A percentile compares a stretch with the other conserved stretches of the same genome.
These are phyloP conservation scores for Drosophila neotestacea DNA, from an alignment of 2,888 invertebrate genomes.

Conservation along the genomic window DNA sequence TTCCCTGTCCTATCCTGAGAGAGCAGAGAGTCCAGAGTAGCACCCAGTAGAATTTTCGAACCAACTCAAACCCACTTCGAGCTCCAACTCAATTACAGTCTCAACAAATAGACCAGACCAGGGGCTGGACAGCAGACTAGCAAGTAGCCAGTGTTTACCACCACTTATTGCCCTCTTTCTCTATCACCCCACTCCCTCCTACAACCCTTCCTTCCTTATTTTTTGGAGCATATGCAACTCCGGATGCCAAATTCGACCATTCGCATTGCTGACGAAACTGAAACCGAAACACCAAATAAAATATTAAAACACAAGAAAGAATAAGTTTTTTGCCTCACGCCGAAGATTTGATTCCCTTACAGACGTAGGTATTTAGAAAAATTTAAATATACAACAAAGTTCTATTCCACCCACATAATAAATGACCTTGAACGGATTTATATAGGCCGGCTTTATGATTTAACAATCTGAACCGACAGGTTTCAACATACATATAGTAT, in stretches of 20 bases:
- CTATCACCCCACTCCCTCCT: background rate
- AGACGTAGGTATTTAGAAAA: background rate
- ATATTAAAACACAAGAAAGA: conserved; percentile 6
- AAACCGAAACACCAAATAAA: conserved; percentile 36
- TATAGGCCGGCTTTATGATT: background rate
- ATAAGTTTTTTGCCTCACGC: background rate
- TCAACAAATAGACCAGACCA: conserved; percentile 6
- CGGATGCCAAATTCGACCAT: conserved; percentile 40
- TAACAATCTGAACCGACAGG: background rate
- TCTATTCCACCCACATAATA: too few relatives aligned
- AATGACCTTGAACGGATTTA: too few relatives aligned
- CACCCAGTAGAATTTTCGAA: background rate
- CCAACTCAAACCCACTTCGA: background rate
- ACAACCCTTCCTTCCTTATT: background rate
- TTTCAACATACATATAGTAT: too few relatives aligned
- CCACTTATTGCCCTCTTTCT: background rate
- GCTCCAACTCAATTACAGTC: conserved; percentile 3
- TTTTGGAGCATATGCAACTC: conserved; percentile 3
- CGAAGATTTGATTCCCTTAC: background rate
- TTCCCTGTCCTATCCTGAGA: background rate
- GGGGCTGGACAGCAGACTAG: conserved; percentile 14
- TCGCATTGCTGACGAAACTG: conserved; percentile 47
- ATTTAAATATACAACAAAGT: too few relatives aligned
- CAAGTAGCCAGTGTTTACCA: background rate
- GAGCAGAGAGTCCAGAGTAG: background rate